Base-by-base conservation (phyloP, 2,888 invertebrate genomes). In the Dorcus parallelipipedus region DNA sequence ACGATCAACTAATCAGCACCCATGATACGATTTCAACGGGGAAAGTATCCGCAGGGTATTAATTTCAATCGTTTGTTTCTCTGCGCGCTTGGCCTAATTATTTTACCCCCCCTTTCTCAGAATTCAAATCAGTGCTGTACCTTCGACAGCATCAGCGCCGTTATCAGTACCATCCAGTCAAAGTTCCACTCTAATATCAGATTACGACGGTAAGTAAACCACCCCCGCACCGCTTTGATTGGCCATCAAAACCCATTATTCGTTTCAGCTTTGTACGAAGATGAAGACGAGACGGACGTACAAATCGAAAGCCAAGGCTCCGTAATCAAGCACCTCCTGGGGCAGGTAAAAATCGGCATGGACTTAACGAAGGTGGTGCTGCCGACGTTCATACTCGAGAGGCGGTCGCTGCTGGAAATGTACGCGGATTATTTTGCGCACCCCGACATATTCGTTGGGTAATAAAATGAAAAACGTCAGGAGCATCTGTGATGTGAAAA, bases 401-500 rank as follows among this genome's bases (percentile, higher is more conserved):
- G 96, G 77, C 87, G 99, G 62, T 99, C 98, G 1, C 84, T 99
- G 41, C 83, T 99, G 49, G 99, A 99, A 82, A 99, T 99, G 99
- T 99, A 97, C 78, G 98, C 99, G 50, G 99, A 99, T 81, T 99
- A 98, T 76, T 97, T 99, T 81, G 97, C 99, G 9, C 99, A 99
- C 83, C 97, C 99, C 0, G 97, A 98, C 80, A 86, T 97, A 71
- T 98, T 99, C 80, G 84, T 91, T 63, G 91, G 85, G 95, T 95
- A 80, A 76, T 70, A 52, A 55, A 49, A 9, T 38, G 39, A 3
- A n/a, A 3, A n/a, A 3, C 14, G 10, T n/a, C n/a, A 1, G 23
- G 33, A 9, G 10, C 38, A 8, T 38, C 20, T 17, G 0, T 10
- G 9, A 23, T 23, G 17, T 10, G 14, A 50, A 8, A 40, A n/a